Evolutionary conservation across 2,888 invertebrate species (phyloP).

Genomic region (Timema podura): DNA sequence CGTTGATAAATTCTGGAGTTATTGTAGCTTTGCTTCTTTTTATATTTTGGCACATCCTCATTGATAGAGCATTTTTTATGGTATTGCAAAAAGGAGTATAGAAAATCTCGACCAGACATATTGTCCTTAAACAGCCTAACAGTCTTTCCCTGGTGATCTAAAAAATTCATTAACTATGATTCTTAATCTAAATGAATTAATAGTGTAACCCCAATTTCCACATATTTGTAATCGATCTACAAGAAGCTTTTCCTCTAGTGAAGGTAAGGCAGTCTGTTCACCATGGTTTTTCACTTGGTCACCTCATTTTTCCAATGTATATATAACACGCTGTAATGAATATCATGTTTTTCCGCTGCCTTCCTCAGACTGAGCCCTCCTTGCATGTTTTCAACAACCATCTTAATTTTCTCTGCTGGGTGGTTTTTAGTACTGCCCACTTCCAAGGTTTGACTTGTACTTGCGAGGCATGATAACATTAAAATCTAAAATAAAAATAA

Average conservation of each 20-base stretch:
- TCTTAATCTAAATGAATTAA: conserved; percentile 15
- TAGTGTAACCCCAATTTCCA: conserved; percentile 19
- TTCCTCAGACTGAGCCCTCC: not conserved
- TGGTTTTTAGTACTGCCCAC: too few relatives aligned
- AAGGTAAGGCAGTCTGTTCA: too few relatives aligned
- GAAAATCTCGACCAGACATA: conserved; percentile 17
- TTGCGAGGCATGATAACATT: too few relatives aligned
- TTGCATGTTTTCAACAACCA: too few relatives aligned
- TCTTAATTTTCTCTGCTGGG: too few relatives aligned
- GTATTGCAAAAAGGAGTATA: not conserved
- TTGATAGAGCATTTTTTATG: conserved; percentile 20
- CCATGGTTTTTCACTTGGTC: too few relatives aligned
- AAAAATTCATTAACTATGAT: conserved; percentile 17
- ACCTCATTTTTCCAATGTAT: too few relatives aligned
- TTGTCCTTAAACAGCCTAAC: conserved; percentile 18
- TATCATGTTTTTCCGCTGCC: not conserved
- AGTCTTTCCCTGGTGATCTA: conserved; percentile 5
- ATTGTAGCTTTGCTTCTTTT: not conserved
- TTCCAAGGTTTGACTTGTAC: too few relatives aligned
- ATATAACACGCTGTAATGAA: too few relatives aligned
- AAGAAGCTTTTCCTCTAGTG: too few relatives aligned
- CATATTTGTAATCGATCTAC: too few relatives aligned
- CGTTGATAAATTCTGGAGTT: conserved; percentile 6
- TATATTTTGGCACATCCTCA: conserved; percentile 2
- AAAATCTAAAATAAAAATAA: too few relatives aligned